Conservation (phyloP, 2,888 invertebrate species). For the Lepidocyrtinus sp. region DNA sequence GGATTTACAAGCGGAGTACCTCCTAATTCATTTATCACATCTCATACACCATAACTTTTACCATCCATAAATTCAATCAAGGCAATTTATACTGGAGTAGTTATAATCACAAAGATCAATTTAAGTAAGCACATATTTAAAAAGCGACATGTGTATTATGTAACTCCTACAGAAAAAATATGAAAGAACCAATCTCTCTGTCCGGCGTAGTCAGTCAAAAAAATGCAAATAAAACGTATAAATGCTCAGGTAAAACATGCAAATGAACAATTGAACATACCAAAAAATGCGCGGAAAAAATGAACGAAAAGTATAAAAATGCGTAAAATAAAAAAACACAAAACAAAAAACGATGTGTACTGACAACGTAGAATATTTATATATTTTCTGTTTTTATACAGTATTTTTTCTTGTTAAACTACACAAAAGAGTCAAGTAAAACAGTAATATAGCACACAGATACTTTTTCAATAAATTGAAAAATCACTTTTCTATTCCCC, state of each 20-base stretch:
- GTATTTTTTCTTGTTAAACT: constrained; percentile 48
- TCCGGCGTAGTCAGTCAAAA: too few relatives aligned
- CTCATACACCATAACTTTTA: too few relatives aligned
- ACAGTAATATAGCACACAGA: constrained; percentile 60
- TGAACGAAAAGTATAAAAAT: constrained; percentile 8
- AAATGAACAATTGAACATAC: background rate
- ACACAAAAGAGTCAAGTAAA: constrained; percentile 58
- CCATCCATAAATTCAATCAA: too few relatives aligned
- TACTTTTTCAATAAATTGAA: constrained; percentile 39
- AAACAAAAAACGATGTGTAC: constrained; percentile 37
- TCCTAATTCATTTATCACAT: too few relatives aligned
- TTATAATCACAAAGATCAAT: too few relatives aligned
- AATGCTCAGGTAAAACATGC: background rate
- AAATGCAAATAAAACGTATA: too few relatives aligned
- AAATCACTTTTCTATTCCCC: constrained; percentile 52
- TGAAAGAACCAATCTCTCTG: too few relatives aligned
- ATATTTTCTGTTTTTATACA: constrained; percentile 57
- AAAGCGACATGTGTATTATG: too few relatives aligned
- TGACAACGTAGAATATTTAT: constrained; percentile 54
- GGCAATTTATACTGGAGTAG: too few relatives aligned
- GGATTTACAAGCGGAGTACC: too few relatives aligned
- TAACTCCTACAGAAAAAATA: too few relatives aligned
- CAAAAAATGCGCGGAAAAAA: background rate
- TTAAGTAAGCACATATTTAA: too few relatives aligned
- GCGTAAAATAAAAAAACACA: constrained; percentile 30